A percentile compares a stretch with the other conserved stretches of the same genome.
Conservation (phyloP, 53 echinoderm and acorn worm genomes). For the Henricia sp. region DNA sequence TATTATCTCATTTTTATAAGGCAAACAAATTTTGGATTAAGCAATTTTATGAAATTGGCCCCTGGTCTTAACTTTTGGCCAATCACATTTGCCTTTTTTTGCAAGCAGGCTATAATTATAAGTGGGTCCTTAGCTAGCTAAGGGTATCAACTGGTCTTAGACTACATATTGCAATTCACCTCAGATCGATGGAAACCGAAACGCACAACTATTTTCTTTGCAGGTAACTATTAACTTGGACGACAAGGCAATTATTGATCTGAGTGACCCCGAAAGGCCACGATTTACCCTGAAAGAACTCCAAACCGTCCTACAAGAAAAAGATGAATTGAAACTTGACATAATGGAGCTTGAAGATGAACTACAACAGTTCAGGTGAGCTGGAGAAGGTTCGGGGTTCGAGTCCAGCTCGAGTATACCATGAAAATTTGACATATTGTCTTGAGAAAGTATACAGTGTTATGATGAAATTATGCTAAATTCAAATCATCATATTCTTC, state of each 20-base stretch:
- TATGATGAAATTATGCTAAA: neutral
- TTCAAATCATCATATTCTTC: neutral
- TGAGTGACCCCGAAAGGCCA: constrained; percentile 81
- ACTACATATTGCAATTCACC: too few species aligned
- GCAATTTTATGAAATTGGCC: too few species aligned
- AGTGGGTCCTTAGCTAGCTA: neutral
- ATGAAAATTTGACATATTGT: neutral
- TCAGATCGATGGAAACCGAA: too few species aligned
- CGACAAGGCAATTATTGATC: constrained; percentile 72
- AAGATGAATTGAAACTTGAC: constrained; percentile 88
- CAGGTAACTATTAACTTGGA: constrained; percentile 54
- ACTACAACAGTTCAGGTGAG: constrained; percentile 69
- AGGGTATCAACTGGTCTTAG: too few species aligned
- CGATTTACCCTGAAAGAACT: constrained; percentile 92
- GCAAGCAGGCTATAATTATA: neutral
- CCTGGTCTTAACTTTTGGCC: too few species aligned
- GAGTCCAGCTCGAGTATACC: neutral
- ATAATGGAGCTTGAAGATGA: constrained; percentile 88
- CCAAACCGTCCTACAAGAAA: constrained; percentile 79
- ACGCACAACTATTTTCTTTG: neutral
- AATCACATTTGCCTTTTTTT: too few species aligned
- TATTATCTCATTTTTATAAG: too few species aligned
- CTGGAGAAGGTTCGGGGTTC: neutral
- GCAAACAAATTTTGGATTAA: too few species aligned
- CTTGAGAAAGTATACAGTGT: neutral